Base-by-base conservation (phyloP, 2,797 vertebrate species). In the Ctenochaetus hawaiiensis region DNA sequence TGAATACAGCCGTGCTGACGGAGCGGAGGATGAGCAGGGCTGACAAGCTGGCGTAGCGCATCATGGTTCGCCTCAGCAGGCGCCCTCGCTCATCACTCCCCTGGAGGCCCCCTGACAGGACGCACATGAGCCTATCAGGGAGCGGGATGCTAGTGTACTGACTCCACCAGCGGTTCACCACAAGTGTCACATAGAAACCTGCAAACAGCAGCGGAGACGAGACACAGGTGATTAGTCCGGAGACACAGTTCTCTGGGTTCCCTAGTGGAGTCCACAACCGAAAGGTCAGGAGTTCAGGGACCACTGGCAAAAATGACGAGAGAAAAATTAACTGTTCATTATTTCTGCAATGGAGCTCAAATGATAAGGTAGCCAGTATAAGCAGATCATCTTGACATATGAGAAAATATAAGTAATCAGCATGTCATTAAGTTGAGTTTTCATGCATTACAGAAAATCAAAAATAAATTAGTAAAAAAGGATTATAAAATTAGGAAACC, bases 111-210 rank as follows among this genome's bases (percentile, higher is more conserved):
- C 96, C 96, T 0, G 93, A 96, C 76, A 97, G 94, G 3, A 94
- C 70, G 17, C 96, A 96, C 96, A 97, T 97, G 49, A 98, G 95
- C 59, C 94, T 70, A 65, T 97, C 97, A 0, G 97, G 96, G 3
- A 96, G 89, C 0, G 97, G 97, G 90, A 97, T 96, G 84, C 93
- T 94, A 5, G 93, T 95, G 90, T 97, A 98, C 91, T 98, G 97
- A 63, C 83, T 96, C 97, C 97, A 97, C 97, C 97, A 98, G 5
- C 97, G 96, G 90, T 97, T 96, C 89, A 98, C 96, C 84, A 97
- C 96, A 83, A 98, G 89, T 1, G 95, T 97, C 86, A 98, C 96
- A 6, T 97, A 98, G 89, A 98, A 98, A 69, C 97, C 97, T 97
- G 91, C 2, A 1, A 45, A 43, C 41, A 60, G 59, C 4, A 6